Evolutionary conservation across 2,113 vertebrate genomes (phyloP).

Genomic region (Cebus imitator): DNA sequence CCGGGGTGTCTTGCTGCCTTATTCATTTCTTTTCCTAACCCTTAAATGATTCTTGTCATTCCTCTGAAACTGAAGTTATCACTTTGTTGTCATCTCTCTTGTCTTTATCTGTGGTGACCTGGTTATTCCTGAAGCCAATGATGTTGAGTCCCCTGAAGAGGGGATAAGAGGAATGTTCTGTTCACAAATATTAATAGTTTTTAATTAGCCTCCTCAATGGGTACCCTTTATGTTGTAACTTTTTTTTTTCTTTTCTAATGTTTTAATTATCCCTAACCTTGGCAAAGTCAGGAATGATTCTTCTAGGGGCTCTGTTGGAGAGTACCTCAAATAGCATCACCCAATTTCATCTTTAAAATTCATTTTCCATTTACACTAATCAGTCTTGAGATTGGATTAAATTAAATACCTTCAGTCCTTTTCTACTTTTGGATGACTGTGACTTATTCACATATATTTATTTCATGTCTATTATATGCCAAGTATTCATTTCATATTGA

Average conservation of each 20-base stretch:
- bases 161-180: neutral
- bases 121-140: neutral
- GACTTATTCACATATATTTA: slow-evolving; percentile 1
- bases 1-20: neutral
- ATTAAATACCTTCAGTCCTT: neutral
- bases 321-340: neutral
- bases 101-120: neutral
- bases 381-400: neutral
- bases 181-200: neutral
- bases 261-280: neutral
- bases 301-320: neutral
- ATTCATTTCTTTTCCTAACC: neutral
- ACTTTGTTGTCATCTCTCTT: neutral
- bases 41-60: neutral
- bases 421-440: neutral
- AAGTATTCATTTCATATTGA: slow-evolving; percentile 15
- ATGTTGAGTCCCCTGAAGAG: neutral
- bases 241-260: neutral
- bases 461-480: neutral
- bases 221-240: neutral
- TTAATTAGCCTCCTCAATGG: neutral
- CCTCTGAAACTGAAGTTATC: neutral
- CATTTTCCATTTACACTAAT: neutral
- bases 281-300: neutral
- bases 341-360: neutral